A percentile compares a stretch with the other conserved stretches of the same genome.
Evolutionary conservation across 2,797 vertebrate genomes (phyloP).

Genomic region (Lithobates sylvaticus): DNA sequence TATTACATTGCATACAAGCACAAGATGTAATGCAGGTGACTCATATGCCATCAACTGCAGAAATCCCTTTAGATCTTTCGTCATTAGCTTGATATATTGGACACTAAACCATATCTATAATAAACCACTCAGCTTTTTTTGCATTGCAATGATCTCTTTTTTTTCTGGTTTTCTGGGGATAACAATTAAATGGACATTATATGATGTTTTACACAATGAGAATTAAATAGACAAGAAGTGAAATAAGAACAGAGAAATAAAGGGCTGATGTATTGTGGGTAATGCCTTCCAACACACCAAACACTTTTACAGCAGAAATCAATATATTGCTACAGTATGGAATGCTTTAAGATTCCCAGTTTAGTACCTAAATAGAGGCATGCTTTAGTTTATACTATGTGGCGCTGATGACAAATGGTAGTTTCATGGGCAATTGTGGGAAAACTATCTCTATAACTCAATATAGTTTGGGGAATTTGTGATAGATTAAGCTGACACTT

Average conservation of each 20-base stretch:
- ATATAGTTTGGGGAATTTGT: too few species aligned
- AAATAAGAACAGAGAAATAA: background rate
- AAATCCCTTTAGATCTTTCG: background rate
- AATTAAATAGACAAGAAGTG: slow-evolving; percentile 9
- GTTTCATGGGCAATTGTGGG: too few species aligned
- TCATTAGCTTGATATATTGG: background rate
- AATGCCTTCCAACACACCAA: background rate
- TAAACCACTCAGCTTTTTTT: background rate
- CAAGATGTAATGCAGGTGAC: background rate
- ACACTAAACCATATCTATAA: background rate
- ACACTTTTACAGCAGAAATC: slow-evolving; percentile 35
- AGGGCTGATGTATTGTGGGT: background rate
- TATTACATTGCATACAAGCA: background rate
- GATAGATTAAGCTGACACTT: too few species aligned
- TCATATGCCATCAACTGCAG: background rate
- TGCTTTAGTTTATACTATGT: slow-evolving; percentile 38
- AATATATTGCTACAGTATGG: slow-evolving; percentile 57
- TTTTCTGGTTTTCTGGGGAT: background rate
- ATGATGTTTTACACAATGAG: background rate
- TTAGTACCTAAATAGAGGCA: slow-evolving; percentile 67
- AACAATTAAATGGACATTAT: slow-evolving; percentile 9
- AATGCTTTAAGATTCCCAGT: slow-evolving; percentile 56
- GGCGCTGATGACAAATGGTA: background rate
- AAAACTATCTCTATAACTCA: too few species aligned
- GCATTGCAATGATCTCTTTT: slow-evolving; percentile 4